phyloP scores from a whole-genome alignment of 2,113 vertebrate species.

The Okapia johnstoni region DNA sequence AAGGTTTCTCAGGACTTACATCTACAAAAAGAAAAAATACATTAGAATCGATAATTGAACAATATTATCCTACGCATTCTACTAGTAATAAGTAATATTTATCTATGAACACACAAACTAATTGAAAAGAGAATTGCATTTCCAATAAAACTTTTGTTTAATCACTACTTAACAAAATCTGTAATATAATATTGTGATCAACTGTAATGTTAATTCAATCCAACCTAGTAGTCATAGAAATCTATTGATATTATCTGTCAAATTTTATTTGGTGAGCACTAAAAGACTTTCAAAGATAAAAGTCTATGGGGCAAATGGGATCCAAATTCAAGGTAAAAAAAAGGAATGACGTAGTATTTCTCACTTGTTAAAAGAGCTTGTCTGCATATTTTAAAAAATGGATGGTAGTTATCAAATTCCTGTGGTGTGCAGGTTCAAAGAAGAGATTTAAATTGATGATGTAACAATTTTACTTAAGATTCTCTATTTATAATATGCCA shows the following conservation, averaged over 20 bases:
- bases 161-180: conserved; percentile 18
- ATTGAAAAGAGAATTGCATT: conserved; percentile 20
- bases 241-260: neutral
- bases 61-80: neutral
- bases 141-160: conserved; percentile 4
- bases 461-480: conserved; percentile 26
- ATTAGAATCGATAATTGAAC: conserved; percentile 30
- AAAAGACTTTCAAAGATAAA: conserved; percentile 20
- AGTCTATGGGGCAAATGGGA: neutral
- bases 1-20: conserved; percentile 8
- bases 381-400: neutral
- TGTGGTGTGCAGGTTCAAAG: neutral
- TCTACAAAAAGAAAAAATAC: conserved; percentile 23
- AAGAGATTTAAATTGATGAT: conserved; percentile 30
- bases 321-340: conserved; percentile 17
- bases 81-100: conserved; percentile 7
- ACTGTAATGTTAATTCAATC: neutral
- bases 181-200: neutral
- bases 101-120: conserved; percentile 5
- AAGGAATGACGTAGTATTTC: neutral
- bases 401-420: neutral
- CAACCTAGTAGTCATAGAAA: conserved; percentile 32
- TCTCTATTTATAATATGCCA: conserved; percentile 9
- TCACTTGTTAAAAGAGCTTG: conserved; percentile 13
- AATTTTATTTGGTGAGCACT: conserved; percentile 1